A percentile compares a stretch with the other conserved stretches of the same genome.
Evolutionary conservation across 2,113 vertebrate species (phyloP).

Genomic region (Pangasianodon gigas): DNA sequence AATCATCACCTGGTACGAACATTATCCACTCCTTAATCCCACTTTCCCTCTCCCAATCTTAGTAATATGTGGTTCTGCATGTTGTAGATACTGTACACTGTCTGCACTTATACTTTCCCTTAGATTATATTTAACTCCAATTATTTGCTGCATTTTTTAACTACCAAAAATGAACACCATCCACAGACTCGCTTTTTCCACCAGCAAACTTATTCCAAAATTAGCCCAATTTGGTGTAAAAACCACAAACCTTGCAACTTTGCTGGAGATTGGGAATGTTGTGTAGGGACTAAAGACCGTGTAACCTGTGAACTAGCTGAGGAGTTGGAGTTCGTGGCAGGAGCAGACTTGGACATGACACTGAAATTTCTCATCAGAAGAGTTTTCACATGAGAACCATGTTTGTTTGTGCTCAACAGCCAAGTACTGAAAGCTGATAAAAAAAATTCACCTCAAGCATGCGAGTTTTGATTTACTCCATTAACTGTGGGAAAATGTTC

Average conservation of each 20-base stretch:
- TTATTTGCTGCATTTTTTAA: neutral
- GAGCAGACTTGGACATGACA: neutral
- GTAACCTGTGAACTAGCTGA: neutral
- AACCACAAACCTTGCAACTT: neutral
- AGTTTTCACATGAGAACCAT: neutral
- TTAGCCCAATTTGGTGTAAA: neutral
- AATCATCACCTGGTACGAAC: neutral
- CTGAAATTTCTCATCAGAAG: neutral
- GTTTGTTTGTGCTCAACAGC: neutral
- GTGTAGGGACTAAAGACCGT: neutral
- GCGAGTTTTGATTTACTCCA: neutral
- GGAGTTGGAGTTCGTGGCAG: neutral
- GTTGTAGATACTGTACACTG: neutral
- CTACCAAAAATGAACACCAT: neutral
- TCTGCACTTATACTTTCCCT: neutral
- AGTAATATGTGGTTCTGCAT: neutral
- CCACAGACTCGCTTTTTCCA: neutral
- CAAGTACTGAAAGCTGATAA: neutral
- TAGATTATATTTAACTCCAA: neutral
- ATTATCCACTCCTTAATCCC: neutral
- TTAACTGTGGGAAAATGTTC: neutral
- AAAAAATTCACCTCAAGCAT: neutral
- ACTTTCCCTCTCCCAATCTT: neutral
- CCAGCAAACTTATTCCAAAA: neutral
- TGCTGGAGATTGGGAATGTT: neutral